A percentile compares a stretch with the other conserved stretches of the same genome.
phyloP scores from a whole-genome alignment of 2,797 vertebrate genomes.

The Lutra lutra region DNA sequence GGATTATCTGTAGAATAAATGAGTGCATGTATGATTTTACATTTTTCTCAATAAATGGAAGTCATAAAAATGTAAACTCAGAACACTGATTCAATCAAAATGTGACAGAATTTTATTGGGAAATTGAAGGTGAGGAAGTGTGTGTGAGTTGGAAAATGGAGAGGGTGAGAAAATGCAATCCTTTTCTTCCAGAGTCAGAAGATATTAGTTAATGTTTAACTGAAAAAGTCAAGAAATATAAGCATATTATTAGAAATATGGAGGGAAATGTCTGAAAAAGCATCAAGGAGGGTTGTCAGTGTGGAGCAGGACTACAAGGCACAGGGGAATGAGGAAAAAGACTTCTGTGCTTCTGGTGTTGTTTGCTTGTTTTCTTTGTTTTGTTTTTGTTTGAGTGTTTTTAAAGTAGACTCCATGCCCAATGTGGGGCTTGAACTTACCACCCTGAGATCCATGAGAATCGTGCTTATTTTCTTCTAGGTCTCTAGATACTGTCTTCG shows the following conservation, averaged over 20 bases:
- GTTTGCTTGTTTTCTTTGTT: background rate
- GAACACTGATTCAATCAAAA: background rate
- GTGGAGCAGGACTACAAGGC: background rate
- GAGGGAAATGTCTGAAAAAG: background rate
- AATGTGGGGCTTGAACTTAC: too few species aligned
- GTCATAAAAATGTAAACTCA: background rate
- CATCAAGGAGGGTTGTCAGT: background rate
- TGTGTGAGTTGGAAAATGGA: background rate
- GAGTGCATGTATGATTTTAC: background rate
- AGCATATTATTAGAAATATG: background rate
- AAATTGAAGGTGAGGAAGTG: background rate
- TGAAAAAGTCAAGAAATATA: background rate
- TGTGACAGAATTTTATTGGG: background rate
- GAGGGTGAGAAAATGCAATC: background rate
- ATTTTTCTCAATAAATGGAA: background rate
- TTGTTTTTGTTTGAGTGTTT: background rate
- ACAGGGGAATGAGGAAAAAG: background rate
- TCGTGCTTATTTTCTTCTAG: background rate
- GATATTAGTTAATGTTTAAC: background rate
- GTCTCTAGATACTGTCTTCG: background rate
- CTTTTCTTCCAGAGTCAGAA: background rate
- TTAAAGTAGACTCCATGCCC: background rate
- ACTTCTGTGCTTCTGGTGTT: background rate
- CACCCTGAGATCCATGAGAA: too few species aligned
- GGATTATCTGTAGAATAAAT: conserved; percentile 18